Evolutionary conservation across 1,140 invertebrate genomes (phyloP).

Genomic region (Notospermus geniculatus): DNA sequence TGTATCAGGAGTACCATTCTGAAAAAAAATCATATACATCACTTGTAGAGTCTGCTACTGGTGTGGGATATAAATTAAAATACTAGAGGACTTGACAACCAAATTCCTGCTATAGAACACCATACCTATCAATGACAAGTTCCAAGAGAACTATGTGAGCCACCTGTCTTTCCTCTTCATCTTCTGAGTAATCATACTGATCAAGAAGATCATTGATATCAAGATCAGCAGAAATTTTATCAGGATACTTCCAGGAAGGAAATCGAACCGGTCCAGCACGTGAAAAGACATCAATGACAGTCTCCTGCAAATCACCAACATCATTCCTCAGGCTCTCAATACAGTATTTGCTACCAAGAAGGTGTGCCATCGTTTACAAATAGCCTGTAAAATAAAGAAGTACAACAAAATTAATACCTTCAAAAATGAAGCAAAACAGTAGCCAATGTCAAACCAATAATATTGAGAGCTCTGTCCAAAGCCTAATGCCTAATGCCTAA

Average conservation of each 20-base stretch:
- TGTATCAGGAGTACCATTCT: slow-evolving; percentile 49
- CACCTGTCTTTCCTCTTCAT: slow-evolving; percentile 49
- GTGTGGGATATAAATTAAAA: too few species aligned
- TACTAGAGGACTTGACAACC: too few species aligned
- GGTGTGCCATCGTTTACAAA: slow-evolving; percentile 47
- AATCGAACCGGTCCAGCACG: slow-evolving; percentile 39
- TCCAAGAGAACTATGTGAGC: slow-evolving; percentile 53
- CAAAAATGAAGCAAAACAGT: too few species aligned
- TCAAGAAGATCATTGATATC: slow-evolving; percentile 50
- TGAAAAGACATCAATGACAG: slow-evolving; percentile 43
- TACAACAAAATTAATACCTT: too few species aligned
- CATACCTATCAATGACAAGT: slow-evolving; percentile 54
- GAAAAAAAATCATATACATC: slow-evolving; percentile 18
- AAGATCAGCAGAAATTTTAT: slow-evolving; percentile 45
- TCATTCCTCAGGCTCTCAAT: slow-evolving; percentile 50
- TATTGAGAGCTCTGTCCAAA: too few species aligned
- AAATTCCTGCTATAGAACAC: too few species aligned
- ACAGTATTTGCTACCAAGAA: slow-evolving; percentile 43
- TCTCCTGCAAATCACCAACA: slow-evolving; percentile 47
- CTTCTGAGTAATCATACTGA: slow-evolving; percentile 41
- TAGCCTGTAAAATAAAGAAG: too few species aligned
- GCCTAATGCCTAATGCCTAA: too few species aligned
- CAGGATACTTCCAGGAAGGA: slow-evolving; percentile 54
- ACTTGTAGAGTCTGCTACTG: too few species aligned
- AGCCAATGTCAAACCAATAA: too few species aligned